phyloP scores from a whole-genome alignment of 35 echinoderm and acorn worm genomes.

The Heliocidaris tuberculata region DNA sequence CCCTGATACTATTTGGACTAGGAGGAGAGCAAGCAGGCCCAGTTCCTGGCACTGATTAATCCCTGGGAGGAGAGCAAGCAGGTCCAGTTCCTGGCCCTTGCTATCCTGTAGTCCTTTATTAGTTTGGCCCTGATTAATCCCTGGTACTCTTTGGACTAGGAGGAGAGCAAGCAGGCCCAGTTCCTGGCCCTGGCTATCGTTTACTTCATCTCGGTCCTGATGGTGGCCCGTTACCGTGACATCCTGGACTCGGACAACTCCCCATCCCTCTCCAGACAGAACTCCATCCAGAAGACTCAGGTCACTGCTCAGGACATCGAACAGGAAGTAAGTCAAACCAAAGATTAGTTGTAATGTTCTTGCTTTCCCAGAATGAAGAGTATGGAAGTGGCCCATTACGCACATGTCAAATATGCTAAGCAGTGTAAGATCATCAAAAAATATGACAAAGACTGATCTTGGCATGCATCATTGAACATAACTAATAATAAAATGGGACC shows the following conservation, averaged over 20 bases:
- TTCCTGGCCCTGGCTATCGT: slow-evolving; percentile 96
- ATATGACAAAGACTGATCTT: too few relatives aligned
- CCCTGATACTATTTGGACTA: too few relatives aligned
- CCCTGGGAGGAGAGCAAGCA: too few relatives aligned
- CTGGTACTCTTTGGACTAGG: slow-evolving; percentile 44
- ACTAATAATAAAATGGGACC: too few relatives aligned
- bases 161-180: slow-evolving; percentile 99
- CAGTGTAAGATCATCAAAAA: too few relatives aligned
- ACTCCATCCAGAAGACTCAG: slow-evolving; percentile 70
- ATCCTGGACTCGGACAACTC: slow-evolving; percentile 77
- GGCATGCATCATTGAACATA: too few relatives aligned
- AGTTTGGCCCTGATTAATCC: neutral
- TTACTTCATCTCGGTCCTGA: slow-evolving; percentile 98
- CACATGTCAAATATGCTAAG: too few relatives aligned
- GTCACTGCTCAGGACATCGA: slow-evolving; percentile 32
- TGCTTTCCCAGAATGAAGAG: neutral
- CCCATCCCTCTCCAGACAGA: slow-evolving; percentile 62
- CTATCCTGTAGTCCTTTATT: neutral
- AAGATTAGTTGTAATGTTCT: neutral
- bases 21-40: too few relatives aligned
- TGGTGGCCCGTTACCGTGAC: slow-evolving; percentile 96
- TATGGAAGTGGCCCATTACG: neutral
- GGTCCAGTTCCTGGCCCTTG: too few relatives aligned
- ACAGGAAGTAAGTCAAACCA: slow-evolving; percentile 29
- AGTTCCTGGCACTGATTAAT: too few relatives aligned